phyloP scores from a whole-genome alignment of 2,797 vertebrate genomes.

The Pangasius djambal region DNA sequence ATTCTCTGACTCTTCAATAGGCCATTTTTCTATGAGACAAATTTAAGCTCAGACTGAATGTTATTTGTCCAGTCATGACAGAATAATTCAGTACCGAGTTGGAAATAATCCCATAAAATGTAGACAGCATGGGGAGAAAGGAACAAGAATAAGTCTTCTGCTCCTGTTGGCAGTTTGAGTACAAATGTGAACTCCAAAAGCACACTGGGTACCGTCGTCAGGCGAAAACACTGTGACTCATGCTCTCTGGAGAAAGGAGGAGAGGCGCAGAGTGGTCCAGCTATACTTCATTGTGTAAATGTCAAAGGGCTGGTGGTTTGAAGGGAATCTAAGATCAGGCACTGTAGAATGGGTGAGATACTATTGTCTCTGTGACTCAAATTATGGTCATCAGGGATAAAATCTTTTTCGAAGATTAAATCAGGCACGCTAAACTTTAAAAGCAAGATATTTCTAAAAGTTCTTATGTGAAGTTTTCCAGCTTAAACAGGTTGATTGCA shows the following conservation, averaged over 20 bases:
- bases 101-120: neutral
- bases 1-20: neutral
- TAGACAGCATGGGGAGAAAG: neutral
- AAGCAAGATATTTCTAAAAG: neutral
- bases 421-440: too few relatives aligned
- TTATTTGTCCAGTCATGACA: neutral
- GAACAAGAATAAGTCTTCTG: neutral
- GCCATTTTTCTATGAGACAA: neutral
- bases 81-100: neutral
- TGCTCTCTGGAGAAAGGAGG: neutral
- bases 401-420: neutral
- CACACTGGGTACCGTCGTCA: neutral
- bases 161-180: slow-evolving; percentile 7
- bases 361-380: neutral
- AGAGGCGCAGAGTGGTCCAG: neutral
- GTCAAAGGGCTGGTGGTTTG: slow-evolving; percentile 8
- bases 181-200: neutral
- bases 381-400: neutral
- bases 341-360: neutral
- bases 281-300: slow-evolving; percentile 27
- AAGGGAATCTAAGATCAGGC: neutral
- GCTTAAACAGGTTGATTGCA: neutral
- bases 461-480: neutral
- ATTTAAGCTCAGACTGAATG: neutral
- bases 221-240: slow-evolving; percentile 12